Base-by-base conservation (phyloP, 1,140 invertebrate species). In the Holotrichia oblita region DNA sequence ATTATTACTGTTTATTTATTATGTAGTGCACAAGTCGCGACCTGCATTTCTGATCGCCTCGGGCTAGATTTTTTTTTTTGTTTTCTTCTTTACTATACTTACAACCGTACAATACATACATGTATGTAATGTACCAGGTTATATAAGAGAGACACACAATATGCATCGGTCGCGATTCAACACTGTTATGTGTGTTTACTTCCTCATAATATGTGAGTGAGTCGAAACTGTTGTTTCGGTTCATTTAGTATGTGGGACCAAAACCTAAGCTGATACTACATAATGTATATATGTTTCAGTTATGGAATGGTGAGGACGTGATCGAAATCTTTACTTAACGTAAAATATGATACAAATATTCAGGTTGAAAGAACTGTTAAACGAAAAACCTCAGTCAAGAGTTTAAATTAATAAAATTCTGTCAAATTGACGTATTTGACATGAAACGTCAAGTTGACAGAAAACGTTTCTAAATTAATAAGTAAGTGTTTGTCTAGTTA, bases 1-100 rank as follows among this genome's bases (percentile, higher is more conserved):
- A 48, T 48, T 48, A 48, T 48, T 48, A 48, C 44, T n/a, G 44
- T 48, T 48, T 48, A 48, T 48, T 48, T 48, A 48, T 48, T 48
- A 48, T 48, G 44, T 48, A 48, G 44, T 48, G 44, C 44, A 48
- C 44, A 48, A 48, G 44, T 48, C 44, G 44, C 44, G 44, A 48
- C 44, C 44, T 48, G 44, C 44, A 48, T 48, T n/a, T 10, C n/a
- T 12, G 44, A 48, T 48, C 44, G 44, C 3, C 44, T 12, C n/a
- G n/a, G 44, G 44, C 44, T 48, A 48, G 12, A 14, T 48, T 48
- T 48, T 6, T 10, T 41, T n/a, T n/a, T n/a, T n/a, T n/a, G n/a
- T n/a, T n/a, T n/a, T n/a, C n/a, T n/a, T n/a, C n/a, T n/a, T n/a
- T n/a, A n/a, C n/a, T n/a, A n/a, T n/a, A n/a, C n/a, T n/a, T n/a